Conservation (phyloP, 1,140 invertebrate genomes). For the Oreohelix idahoensis region DNA sequence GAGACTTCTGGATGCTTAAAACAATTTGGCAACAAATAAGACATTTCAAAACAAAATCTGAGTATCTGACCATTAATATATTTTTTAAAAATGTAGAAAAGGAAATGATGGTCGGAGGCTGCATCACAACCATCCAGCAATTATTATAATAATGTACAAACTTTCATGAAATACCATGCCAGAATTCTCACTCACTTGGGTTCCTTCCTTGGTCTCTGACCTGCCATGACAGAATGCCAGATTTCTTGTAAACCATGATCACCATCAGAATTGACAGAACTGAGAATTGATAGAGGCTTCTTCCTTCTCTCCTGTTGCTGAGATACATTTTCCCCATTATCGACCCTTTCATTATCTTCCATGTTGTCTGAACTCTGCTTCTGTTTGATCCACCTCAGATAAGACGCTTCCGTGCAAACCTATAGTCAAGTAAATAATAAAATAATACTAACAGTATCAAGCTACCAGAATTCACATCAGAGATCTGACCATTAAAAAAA, state of each 20-base stretch:
- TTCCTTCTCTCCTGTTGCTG: background rate
- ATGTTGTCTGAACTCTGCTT: background rate
- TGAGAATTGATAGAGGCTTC: constrained; percentile 6
- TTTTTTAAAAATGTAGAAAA: too few relatives aligned
- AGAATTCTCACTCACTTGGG: constrained; percentile 33
- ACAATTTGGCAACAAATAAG: too few relatives aligned
- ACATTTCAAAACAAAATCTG: too few relatives aligned
- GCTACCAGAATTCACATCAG: too few relatives aligned
- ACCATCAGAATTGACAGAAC: background rate
- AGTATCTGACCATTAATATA: too few relatives aligned
- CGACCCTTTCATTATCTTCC: background rate
- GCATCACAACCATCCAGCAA: too few relatives aligned
- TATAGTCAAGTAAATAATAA: background rate
- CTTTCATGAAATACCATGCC: too few relatives aligned
- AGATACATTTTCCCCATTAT: background rate
- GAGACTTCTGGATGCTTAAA: too few relatives aligned
- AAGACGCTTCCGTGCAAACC: background rate
- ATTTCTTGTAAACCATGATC: constrained; percentile 33
- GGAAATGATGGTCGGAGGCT: too few relatives aligned
- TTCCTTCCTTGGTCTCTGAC: constrained; percentile 15
- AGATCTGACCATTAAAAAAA: too few relatives aligned
- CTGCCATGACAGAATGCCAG: constrained; percentile 24
- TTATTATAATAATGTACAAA: too few relatives aligned
- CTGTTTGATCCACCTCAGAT: background rate
- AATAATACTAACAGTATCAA: too few relatives aligned